A percentile compares a stretch with the other conserved stretches of the same genome.
Conservation (phyloP, 2,113 vertebrate genomes). For the Bostrychus sinensis region DNA sequence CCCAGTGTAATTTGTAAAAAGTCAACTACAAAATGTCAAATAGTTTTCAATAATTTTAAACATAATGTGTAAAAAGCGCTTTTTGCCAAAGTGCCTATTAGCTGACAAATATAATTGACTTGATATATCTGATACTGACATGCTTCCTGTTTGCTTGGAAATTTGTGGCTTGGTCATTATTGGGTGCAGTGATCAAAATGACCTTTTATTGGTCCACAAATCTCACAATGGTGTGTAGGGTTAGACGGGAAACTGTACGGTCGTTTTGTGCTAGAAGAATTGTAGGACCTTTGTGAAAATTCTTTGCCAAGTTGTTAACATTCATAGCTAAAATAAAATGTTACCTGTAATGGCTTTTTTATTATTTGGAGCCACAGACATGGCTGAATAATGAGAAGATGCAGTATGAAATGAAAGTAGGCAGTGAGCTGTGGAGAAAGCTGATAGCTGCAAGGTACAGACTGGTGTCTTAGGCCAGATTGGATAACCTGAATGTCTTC, state of each 20-base stretch:
- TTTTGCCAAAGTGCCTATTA: too few relatives aligned
- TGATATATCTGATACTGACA: neutral
- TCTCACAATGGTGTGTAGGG: neutral
- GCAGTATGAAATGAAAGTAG: neutral
- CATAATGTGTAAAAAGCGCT: neutral
- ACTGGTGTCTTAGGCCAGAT: neutral
- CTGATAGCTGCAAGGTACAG: slow-evolving; percentile 3
- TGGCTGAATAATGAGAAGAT: slow-evolving; percentile 1
- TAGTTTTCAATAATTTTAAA: neutral
- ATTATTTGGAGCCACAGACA: neutral
- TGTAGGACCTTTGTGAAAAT: neutral
- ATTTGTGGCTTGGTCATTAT: too few relatives aligned
- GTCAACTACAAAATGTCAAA: neutral
- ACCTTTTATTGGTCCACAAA: slow-evolving; percentile 5
- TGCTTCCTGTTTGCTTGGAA: too few relatives aligned
- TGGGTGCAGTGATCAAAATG: neutral
- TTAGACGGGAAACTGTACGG: neutral
- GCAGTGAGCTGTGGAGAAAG: neutral
- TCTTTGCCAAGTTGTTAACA: neutral
- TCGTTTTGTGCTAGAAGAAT: neutral
- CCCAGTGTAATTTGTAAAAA: neutral
- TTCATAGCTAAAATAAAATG: slow-evolving; percentile 12
- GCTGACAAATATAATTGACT: neutral
- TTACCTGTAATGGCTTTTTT: neutral
- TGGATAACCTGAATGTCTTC: slow-evolving; percentile 7